Conservation (phyloP, 1,140 invertebrate genomes). For the Colletes gigas region DNA sequence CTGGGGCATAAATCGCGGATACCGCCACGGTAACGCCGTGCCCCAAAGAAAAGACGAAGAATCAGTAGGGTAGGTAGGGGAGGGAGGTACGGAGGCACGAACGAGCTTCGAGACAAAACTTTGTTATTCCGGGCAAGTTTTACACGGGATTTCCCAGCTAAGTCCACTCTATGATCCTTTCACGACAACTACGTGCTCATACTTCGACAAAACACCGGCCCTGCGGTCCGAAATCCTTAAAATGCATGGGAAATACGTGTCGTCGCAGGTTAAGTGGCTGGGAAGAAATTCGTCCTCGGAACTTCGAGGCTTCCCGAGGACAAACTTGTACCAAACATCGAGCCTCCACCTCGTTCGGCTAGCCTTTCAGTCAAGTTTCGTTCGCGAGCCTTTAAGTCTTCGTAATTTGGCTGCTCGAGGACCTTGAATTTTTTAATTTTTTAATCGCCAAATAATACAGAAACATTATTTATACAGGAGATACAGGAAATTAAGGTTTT, state of each 20-base stretch:
- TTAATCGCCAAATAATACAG: no score
- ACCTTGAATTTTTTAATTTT: no score
- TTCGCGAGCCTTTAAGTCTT: neutral
- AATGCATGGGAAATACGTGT: slow-evolving; percentile 79
- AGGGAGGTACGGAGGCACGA: neutral
- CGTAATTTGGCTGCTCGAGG: no score
- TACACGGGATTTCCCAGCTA: slow-evolving; percentile 79
- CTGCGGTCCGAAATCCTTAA: slow-evolving; percentile 79
- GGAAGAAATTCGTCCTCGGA: slow-evolving; percentile 71
- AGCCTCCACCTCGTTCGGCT: slow-evolving; percentile 18
- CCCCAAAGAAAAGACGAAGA: neutral
- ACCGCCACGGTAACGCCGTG: neutral
- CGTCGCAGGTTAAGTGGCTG: slow-evolving; percentile 71
- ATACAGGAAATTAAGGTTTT: no score
- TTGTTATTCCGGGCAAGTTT: slow-evolving; percentile 80
- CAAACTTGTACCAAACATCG: slow-evolving; percentile 44
- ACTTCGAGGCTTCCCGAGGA: slow-evolving; percentile 43
- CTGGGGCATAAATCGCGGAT: slow-evolving; percentile 34
- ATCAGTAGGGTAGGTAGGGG: neutral
- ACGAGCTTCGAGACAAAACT: slow-evolving; percentile 66
- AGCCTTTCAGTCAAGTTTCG: neutral
- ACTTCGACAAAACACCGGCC: slow-evolving; percentile 78
- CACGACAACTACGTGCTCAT: slow-evolving; percentile 80
- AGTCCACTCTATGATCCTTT: slow-evolving; percentile 81
- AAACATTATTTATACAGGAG: no score